Percentiles rank a stretch among this genome's conserved stretches.
Evolutionary conservation across 2,888 invertebrate species (phyloP).

Genomic region (Heliconius ethilla): DNA sequence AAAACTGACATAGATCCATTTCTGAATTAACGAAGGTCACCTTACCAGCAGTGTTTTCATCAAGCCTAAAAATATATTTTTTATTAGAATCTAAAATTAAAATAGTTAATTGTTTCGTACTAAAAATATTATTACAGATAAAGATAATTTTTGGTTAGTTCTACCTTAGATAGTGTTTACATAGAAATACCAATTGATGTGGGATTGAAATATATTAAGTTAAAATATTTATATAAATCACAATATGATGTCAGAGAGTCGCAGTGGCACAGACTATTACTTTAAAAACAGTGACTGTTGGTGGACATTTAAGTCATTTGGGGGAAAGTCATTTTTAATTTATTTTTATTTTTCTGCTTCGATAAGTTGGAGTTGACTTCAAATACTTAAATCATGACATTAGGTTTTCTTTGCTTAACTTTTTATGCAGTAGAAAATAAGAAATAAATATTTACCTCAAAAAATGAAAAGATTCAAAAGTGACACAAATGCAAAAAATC

Average conservation of each 20-base stretch:
- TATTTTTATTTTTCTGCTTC: too few species aligned
- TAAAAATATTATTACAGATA: not conserved
- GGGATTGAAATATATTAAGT: not conserved
- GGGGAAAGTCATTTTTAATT: too few species aligned
- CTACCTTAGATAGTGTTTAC: not conserved
- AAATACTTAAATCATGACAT: not conserved
- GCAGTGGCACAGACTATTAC: not conserved
- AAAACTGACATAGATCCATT: constrained; percentile 86
- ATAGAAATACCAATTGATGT: not conserved
- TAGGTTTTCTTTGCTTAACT: not conserved
- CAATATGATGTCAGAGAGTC: not conserved
- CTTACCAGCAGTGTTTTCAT: constrained; percentile 89
- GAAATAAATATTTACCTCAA: not conserved
- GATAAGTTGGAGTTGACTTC: not conserved
- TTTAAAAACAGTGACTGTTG: not conserved
- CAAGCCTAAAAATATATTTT: constrained; percentile 80
- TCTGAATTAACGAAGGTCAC: constrained; percentile 87
- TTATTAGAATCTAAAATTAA: not conserved
- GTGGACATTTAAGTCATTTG: too few species aligned
- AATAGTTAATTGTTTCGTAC: not conserved
- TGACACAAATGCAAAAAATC: too few species aligned
- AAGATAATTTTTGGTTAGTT: not conserved
- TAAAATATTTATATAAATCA: too few species aligned
- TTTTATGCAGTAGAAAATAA: not conserved
- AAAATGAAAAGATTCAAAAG: not conserved